Evolutionary conservation across 2,797 vertebrate species (phyloP).

Genomic region (Poeciliopsis gracilis): DNA sequence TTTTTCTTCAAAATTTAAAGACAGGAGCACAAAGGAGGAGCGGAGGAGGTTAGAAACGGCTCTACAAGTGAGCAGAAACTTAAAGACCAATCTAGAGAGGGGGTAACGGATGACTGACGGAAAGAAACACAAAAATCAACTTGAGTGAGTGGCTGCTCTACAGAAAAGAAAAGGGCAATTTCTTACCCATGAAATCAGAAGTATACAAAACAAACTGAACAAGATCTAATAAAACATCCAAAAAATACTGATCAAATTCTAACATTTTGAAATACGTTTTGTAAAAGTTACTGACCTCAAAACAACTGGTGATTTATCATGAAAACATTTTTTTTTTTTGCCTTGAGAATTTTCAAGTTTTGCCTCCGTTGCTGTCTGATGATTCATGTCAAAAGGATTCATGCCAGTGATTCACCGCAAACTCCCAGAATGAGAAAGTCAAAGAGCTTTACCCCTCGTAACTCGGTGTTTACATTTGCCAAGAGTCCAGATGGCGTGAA

Average conservation of each 20-base stretch:
- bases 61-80: slow-evolving; percentile 58
- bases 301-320: background rate
- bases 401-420: slow-evolving; percentile 4
- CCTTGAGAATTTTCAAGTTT: slow-evolving; percentile 3
- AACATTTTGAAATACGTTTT: slow-evolving; percentile 15
- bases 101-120: slow-evolving; percentile 45
- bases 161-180: slow-evolving; percentile 49
- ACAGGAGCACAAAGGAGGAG: slow-evolving; percentile 65
- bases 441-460: slow-evolving; percentile 27
- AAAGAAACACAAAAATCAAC: slow-evolving; percentile 64
- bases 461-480: slow-evolving; percentile 29
- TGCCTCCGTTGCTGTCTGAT: background rate
- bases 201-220: slow-evolving; percentile 13
- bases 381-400: slow-evolving; percentile 8
- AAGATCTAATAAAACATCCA: slow-evolving; percentile 27
- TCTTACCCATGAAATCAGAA: slow-evolving; percentile 35
- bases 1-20: slow-evolving; percentile 63
- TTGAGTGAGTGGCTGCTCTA: slow-evolving; percentile 62
- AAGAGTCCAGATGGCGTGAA: slow-evolving; percentile 37
- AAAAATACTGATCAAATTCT: slow-evolving; percentile 18
- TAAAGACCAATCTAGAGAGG: slow-evolving; percentile 42
- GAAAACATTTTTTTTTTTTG: background rate
- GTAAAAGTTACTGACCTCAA: slow-evolving; percentile 2
- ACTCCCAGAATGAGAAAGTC: slow-evolving; percentile 20
- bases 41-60: slow-evolving; percentile 53